A percentile compares a stretch with the other conserved stretches of the same genome.
Conservation (phyloP, 2,888 invertebrate species). For the Myopa testacea region DNA sequence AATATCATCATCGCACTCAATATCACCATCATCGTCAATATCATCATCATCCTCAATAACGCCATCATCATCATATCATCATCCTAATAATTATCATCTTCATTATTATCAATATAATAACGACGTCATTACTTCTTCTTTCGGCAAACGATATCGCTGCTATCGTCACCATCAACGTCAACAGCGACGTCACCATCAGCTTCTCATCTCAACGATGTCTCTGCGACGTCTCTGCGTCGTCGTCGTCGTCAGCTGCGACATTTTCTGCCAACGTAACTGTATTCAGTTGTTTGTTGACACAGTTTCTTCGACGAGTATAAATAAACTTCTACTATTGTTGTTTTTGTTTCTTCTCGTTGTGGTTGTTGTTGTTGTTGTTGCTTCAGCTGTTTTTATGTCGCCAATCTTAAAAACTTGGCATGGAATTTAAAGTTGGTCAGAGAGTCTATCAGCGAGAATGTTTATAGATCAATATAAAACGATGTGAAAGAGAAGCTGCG, state of each 20-base stretch:
- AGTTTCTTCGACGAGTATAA: neutral
- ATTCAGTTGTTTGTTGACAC: neutral
- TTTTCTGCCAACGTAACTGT: neutral
- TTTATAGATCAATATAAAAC: neutral
- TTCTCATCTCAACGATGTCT: neutral
- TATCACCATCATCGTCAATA: no score
- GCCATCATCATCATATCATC: no score
- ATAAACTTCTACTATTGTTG: neutral
- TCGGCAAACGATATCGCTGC: no score
- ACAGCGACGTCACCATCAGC: neutral
- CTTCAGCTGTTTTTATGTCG: neutral
- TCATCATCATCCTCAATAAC: no score
- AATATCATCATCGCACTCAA: no score
- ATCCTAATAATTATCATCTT: no score
- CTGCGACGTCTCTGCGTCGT: neutral
- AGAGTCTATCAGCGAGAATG: neutral
- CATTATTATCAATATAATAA: no score
- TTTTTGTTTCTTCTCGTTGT: neutral
- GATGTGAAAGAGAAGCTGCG: neutral
- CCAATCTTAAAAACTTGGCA: neutral
- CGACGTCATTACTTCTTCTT: no score
- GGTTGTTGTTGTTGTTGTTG: constrained; percentile 5
- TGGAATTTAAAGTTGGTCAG: constrained; percentile 26
- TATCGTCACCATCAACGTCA: neutral
- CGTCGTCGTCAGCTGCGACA: neutral